Percentiles rank a stretch among this genome's conserved stretches.
Evolutionary conservation across 92 coral and sea anemone genomes (phyloP).

Genomic region (Epizoanthus illoricatus): DNA sequence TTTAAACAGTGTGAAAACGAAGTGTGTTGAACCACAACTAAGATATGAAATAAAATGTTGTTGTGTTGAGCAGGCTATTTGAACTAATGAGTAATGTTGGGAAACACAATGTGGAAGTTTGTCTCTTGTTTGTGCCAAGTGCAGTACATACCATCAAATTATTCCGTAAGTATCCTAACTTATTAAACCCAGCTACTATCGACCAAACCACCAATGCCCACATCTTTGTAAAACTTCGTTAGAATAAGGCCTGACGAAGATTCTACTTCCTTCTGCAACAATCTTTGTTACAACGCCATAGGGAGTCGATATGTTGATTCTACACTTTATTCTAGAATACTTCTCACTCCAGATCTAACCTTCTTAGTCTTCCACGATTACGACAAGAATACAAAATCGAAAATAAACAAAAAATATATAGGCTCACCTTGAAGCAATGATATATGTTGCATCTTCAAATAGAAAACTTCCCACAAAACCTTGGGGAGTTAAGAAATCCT

Average conservation of each 20-base stretch:
- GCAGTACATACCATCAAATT: too few relatives aligned
- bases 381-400: not conserved
- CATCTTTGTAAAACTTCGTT: not conserved
- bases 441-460: not conserved
- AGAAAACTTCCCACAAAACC: not conserved
- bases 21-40: too few relatives aligned
- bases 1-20: too few relatives aligned
- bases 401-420: not conserved
- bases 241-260: not conserved
- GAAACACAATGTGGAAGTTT: not conserved
- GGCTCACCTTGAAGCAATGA: slow-evolving; percentile 12
- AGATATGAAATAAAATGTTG: too few relatives aligned
- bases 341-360: not conserved
- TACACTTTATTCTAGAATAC: not conserved
- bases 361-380: not conserved
- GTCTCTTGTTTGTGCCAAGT: not conserved
- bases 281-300: not conserved
- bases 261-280: not conserved
- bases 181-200: not conserved
- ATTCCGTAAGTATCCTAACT: not conserved
- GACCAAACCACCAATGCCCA: slow-evolving; percentile 5
- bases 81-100: too few relatives aligned
- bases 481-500: slow-evolving; percentile 2
- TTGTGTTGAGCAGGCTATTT: too few relatives aligned
- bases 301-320: not conserved